Evolutionary conservation across 2,797 vertebrate species (phyloP).

Genomic region (Spondyliosoma cantharus): DNA sequence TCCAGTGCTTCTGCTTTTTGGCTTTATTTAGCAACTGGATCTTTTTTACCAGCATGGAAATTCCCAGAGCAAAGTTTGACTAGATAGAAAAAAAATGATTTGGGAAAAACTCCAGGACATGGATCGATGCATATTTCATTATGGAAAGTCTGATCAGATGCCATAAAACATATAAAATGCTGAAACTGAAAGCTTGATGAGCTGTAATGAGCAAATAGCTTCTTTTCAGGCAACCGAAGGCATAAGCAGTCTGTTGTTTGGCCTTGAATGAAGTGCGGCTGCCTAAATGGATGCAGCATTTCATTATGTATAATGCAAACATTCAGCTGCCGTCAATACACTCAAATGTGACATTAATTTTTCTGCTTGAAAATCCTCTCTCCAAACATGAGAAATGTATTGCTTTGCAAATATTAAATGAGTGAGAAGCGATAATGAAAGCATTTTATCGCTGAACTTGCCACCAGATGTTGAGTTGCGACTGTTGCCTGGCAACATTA

Average conservation of each 20-base stretch:
- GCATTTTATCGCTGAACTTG: constrained; percentile 36
- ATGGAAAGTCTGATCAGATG: constrained; percentile 14
- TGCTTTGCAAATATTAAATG: constrained; percentile 27
- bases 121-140: constrained; percentile 39
- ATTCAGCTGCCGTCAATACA: constrained; percentile 19
- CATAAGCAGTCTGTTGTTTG: constrained; percentile 36
- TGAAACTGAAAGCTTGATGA: constrained; percentile 30
- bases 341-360: constrained; percentile 20
- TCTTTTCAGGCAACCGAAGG: constrained; percentile 14
- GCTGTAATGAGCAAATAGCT: constrained; percentile 32
- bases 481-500: constrained; percentile 61
- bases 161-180: constrained; percentile 23
- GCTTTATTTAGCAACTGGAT: constrained; percentile 14
- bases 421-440: constrained; percentile 32
- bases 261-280: constrained; percentile 10
- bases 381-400: constrained; percentile 13
- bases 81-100: background rate
- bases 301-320: constrained; percentile 27
- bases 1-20: constrained; percentile 1
- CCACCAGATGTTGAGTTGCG: constrained; percentile 37
- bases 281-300: constrained; percentile 40
- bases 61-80: constrained; percentile 10
- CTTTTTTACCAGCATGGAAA: constrained; percentile 7
- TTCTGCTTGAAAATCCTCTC: constrained; percentile 13
- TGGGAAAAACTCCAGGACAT: constrained; percentile 16